A percentile compares a stretch with the other conserved stretches of the same genome.
phyloP scores from a whole-genome alignment of 2,888 invertebrate species.

The Diplazon laetatorius region DNA sequence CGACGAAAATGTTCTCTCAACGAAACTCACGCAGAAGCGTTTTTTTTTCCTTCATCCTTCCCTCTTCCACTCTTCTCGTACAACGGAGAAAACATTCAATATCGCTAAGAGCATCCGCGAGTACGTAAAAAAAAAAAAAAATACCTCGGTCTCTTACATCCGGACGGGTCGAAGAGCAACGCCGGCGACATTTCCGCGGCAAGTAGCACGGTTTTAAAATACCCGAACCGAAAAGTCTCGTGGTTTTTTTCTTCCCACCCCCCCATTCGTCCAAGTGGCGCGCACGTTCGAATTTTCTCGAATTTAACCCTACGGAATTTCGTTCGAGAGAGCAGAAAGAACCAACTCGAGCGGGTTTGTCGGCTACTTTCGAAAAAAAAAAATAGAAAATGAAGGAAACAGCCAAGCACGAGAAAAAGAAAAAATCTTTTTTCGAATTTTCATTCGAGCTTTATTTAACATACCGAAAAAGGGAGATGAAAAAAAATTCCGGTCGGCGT shows the following conservation, averaged over 20 bases:
- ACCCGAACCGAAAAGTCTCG: neutral
- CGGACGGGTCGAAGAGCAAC: conserved; percentile 22
- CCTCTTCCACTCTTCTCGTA: neutral
- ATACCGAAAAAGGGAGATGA: neutral
- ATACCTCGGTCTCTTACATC: neutral
- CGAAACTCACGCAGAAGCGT: neutral
- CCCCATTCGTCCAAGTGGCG: conserved; percentile 3
- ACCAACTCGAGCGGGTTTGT: neutral
- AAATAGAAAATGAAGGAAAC: conserved; percentile 41
- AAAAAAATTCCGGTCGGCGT: conserved; percentile 7
- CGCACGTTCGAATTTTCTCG: conserved; percentile 17
- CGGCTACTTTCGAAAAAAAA: conserved; percentile 56
- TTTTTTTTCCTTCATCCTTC: no score
- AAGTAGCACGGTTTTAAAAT: neutral
- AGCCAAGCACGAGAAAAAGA: conserved; percentile 9
- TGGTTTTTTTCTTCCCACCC: no score
- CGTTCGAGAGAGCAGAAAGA: conserved; percentile 9
- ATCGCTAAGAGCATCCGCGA: conserved; percentile 61
- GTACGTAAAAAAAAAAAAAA: no score
- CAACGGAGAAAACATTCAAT: conserved; percentile 48
- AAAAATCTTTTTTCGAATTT: conserved; percentile 30
- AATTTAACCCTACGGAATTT: neutral
- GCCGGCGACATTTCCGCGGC: conserved; percentile 22
- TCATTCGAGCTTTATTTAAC: no score
- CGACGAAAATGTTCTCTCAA: neutral